These are phyloP conservation scores for Blera fallax DNA, from an alignment of 2,888 invertebrate species.

Conservation along the genomic window DNA sequence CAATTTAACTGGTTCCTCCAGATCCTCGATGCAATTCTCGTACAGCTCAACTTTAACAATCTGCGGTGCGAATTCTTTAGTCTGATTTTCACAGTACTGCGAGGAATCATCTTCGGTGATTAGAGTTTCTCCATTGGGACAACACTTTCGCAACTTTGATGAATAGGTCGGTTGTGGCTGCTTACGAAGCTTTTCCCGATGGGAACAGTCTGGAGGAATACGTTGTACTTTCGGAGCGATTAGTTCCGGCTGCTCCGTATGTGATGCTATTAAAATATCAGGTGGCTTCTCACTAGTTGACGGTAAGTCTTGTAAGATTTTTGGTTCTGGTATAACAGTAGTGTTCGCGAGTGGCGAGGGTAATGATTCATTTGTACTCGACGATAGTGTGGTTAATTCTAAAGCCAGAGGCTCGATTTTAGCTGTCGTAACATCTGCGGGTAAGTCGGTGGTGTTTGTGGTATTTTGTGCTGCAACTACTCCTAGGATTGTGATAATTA, in stretches of 20 bases:
- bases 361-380: neutral
- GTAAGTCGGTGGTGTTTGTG: neutral
- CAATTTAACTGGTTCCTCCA: conserved; percentile 76
- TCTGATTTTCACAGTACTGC: conserved; percentile 50
- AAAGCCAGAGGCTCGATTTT: neutral
- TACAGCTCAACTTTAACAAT: conserved; percentile 78
- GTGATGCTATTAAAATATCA: neutral
- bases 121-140: conserved; percentile 79
- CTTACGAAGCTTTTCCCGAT: conserved; percentile 75
- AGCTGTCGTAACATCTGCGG: neutral
- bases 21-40: conserved; percentile 81
- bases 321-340: neutral
- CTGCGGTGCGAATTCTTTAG: conserved; percentile 71
- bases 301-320: neutral
- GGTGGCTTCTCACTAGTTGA: conserved; percentile 20
- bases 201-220: conserved; percentile 76
- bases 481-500: conserved; percentile 6
- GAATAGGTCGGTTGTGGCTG: conserved; percentile 75
- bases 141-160: conserved; percentile 82
- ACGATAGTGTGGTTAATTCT: neutral
- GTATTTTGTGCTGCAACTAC: conserved; percentile 2
- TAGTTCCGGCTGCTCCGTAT: neutral
- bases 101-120: conserved; percentile 75
- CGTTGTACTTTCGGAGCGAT: neutral
- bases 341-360: neutral